phyloP scores from a whole-genome alignment of 2,888 invertebrate genomes.

The Zhuqinia jingwanae region DNA sequence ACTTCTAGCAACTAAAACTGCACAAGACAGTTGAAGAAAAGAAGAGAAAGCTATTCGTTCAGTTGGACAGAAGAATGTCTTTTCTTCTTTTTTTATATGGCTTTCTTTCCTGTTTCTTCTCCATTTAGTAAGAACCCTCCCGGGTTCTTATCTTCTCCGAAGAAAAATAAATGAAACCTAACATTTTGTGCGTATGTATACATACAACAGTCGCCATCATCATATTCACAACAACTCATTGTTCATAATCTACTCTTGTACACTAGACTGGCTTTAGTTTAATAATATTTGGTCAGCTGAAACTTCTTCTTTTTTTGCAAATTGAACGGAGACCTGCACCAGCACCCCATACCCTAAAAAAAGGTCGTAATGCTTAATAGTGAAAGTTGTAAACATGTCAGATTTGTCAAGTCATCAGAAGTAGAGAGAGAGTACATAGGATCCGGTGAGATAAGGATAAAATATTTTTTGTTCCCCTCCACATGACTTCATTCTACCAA shows the following conservation, averaged over 20 bases:
- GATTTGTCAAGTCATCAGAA: slow-evolving; percentile 45
- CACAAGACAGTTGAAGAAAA: slow-evolving; percentile 54
- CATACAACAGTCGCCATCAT: not conserved
- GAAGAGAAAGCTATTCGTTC: not conserved
- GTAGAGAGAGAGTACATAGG: no score
- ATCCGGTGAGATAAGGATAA: slow-evolving; percentile 46
- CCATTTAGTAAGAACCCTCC: slow-evolving; percentile 17
- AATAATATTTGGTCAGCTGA: slow-evolving; percentile 10
- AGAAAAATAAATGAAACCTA: not conserved
- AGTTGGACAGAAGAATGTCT: slow-evolving; percentile 44
- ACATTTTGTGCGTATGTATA: not conserved
- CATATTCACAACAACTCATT: not conserved
- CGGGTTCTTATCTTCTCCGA: slow-evolving; percentile 10
- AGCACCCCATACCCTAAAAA: not conserved
- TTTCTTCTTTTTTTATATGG: slow-evolving; percentile 36
- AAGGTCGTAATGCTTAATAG: slow-evolving; percentile 1
- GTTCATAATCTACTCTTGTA: slow-evolving; percentile 22
- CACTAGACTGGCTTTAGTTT: not conserved
- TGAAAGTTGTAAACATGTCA: slow-evolving; percentile 54
- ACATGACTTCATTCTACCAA: slow-evolving; percentile 25
- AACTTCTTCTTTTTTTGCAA: slow-evolving; percentile 12
- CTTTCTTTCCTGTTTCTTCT: slow-evolving; percentile 39
- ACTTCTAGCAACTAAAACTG: slow-evolving; percentile 34
- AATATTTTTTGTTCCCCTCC: slow-evolving; percentile 20
- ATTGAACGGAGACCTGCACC: not conserved